Conservation (phyloP, 2,888 invertebrate species). For the Taenaris catops region DNA sequence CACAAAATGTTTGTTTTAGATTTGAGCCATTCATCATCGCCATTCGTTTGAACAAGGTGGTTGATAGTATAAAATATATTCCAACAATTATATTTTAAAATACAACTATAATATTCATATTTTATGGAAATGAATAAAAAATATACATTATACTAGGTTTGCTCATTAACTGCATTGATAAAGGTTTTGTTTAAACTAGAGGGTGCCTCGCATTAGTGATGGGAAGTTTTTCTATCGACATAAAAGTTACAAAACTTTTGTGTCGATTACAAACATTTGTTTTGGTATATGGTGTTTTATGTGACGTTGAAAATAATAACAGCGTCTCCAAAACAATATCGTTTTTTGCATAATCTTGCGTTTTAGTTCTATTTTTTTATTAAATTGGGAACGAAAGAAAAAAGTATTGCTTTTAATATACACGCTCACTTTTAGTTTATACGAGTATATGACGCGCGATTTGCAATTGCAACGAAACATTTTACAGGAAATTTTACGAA, state of each 20-base stretch:
- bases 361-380: too few species aligned
- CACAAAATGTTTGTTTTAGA: slow-evolving; percentile 4
- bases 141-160: slow-evolving; percentile 33
- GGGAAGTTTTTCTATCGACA: slow-evolving; percentile 25
- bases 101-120: slow-evolving; percentile 19
- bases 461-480: too few species aligned
- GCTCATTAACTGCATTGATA: slow-evolving; percentile 44
- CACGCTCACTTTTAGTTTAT: too few species aligned
- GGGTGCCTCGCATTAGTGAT: slow-evolving; percentile 39
- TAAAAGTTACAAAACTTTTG: slow-evolving; percentile 15
- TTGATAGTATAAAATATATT: slow-evolving; percentile 8
- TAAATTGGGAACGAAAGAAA: too few species aligned
- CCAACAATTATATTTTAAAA: slow-evolving; percentile 9
- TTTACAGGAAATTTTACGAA: too few species aligned
- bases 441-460: too few species aligned
- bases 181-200: slow-evolving; percentile 43
- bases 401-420: too few species aligned
- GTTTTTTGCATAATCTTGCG: too few species aligned
- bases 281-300: too few species aligned
- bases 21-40: slow-evolving; percentile 5
- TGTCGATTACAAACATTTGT: neutral
- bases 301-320: too few species aligned
- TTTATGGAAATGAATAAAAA: slow-evolving; percentile 32
- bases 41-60: slow-evolving; percentile 6
- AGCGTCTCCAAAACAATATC: too few species aligned